Base-by-base conservation (phyloP, 2,888 invertebrate genomes). In the Tetragonisca angustula region DNA sequence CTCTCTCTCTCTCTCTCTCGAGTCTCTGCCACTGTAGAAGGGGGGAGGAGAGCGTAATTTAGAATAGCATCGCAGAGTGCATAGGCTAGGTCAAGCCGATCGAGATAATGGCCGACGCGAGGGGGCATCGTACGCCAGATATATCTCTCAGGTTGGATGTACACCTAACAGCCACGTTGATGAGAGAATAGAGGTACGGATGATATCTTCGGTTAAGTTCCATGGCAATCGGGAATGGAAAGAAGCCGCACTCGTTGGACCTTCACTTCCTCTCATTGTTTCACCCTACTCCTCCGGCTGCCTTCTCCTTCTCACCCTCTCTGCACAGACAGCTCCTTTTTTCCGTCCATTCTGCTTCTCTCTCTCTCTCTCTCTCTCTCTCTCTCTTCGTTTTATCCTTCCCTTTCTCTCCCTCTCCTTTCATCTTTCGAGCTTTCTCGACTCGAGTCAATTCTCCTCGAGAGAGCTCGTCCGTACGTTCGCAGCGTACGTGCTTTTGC, bases 181-280 rank as follows among this genome's bases (percentile, higher is more conserved):
- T 87, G 90, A 90, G 91, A 89, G 89, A 89, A 88, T 89, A 89
- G 84, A 83, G 89, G 84, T 87, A 87, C 81, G 87, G 91, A 88
- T 86, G 89, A 85, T 90, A 90, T 91, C 91, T 90, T 75, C 73
- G 84, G 79, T 80, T 68, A 82, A 81, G 87, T 88, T 87, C 86
- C 87, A 87, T 82, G 83, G 87, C 87, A 90, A 91, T 90, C 91
- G 91, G 84, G 91, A 91, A 91, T 90, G 89, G 89, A 91, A 92
- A 88, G 91, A 91, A 92, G 91, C 90, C 91, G 91, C 92, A 92
- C 87, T 94, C 93, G 92, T 93, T 93, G 93, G 93, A 94, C 93
- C 94, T 94, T 94, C 93, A 94, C 94, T 94, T 94, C 94, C 94
- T 94, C 90, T 93, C 94, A 94, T 94, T 94, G 94, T 94, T 92